Conservation (phyloP, 2,888 invertebrate genomes). For the Protophormia terraenovae region DNA sequence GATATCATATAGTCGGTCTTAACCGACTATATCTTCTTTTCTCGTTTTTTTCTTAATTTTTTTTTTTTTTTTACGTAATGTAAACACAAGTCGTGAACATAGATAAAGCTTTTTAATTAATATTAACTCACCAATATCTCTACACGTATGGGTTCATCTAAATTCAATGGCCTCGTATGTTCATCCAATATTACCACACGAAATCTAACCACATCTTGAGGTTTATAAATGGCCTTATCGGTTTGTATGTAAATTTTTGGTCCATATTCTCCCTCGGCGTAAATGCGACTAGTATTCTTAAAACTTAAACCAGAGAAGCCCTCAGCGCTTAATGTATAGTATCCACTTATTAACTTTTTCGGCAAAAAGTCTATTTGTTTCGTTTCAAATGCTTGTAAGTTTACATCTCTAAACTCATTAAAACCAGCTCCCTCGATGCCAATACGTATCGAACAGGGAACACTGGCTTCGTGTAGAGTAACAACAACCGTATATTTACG, state of each 20-base stretch:
- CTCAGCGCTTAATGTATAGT: conserved; percentile 66
- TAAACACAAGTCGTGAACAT: no score
- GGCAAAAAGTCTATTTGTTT: conserved; percentile 20
- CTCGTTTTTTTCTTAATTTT: no score
- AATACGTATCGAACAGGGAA: conserved; percentile 13
- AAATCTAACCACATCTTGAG: conserved; percentile 91
- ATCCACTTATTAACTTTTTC: background rate
- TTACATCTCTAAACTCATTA: background rate
- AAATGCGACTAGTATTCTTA: conserved; percentile 86
- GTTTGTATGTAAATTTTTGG: conserved; percentile 92
- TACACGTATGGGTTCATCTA: conserved; percentile 75
- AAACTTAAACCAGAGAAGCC: conserved; percentile 89
- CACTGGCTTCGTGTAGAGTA: background rate
- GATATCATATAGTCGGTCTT: no score
- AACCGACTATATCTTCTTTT: no score
- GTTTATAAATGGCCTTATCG: conserved; percentile 95
- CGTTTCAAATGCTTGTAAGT: conserved; percentile 11
- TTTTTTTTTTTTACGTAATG: no score
- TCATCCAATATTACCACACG: conserved; percentile 87
- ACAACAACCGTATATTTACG: conserved; percentile 69
- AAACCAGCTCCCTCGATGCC: conserved; percentile 14
- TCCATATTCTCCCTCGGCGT: conserved; percentile 86
- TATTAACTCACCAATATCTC: conserved; percentile 70
- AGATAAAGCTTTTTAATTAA: background rate
- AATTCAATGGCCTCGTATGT: conserved; percentile 85